Evolutionary conservation across 2,113 vertebrate genomes (phyloP), one percentile per base, ranked within the genome.

Genomic region (Pseudorectes ferrugineus): DNA sequence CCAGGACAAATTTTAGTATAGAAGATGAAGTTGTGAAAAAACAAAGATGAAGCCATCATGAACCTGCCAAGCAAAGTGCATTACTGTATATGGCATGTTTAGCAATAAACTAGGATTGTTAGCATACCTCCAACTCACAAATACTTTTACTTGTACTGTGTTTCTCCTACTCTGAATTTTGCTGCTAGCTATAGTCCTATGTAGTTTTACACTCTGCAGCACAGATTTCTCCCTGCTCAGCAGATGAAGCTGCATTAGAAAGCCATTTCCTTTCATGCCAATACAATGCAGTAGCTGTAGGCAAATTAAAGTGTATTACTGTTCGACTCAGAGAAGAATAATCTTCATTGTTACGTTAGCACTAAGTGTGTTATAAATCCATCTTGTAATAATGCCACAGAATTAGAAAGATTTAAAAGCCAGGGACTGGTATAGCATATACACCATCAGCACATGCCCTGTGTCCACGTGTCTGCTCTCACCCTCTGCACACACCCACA

Each of bases 321-420:
- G 81, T 95, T 97, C 2, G 7, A 95, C 96, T 96, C 57, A 28
- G 70, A 93, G 23, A 95, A 82, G 96, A 92, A 96, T 97, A 93
- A 98, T 97, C 96, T 97, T 96, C 96, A 95, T 95, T 95, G 94
- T 83, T 92, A 82, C 43, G 75, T 95, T 93, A 96, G 94, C 93
- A 95, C 90, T 74, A 90, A 96, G 92, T 91, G 54, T 77, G 93
- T 90, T 97, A 97, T 97, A 97, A 98, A 98, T 98, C 92, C 89
- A 94, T 97, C 97, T 97, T 83, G 62, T 97, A 98, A 96, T 86
- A 89, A 89, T 33, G 89, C 55, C 51, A 76, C 54, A 79, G 73
- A 71, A 93, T 90, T 88, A 86, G 23, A 67, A 89, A 40, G 70
- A 70, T 71, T 88, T 49, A 62, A 57, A 93, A 49, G 76, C 61